Percentiles rank a stretch among this genome's conserved stretches.
Conservation (phyloP, 2,797 vertebrate genomes). For the Ciconia nigra region DNA sequence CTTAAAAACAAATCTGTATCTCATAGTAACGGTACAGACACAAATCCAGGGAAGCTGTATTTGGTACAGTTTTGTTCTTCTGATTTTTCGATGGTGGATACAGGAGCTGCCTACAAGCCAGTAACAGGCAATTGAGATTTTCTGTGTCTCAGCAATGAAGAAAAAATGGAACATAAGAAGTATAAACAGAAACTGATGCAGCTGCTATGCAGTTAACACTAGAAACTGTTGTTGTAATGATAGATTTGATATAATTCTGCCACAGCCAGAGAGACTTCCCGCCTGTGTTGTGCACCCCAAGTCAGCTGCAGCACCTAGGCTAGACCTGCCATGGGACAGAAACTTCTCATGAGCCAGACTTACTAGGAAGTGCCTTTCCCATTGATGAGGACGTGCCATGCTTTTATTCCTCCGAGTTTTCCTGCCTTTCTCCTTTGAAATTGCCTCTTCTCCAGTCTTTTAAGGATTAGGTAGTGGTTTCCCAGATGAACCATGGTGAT, state of each 20-base stretch:
- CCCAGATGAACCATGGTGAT: fast-evolving
- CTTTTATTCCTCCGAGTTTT: neutral
- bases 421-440: neutral
- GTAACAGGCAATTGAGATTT: neutral
- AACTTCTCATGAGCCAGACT: neutral
- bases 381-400: neutral
- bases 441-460: neutral
- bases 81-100: neutral
- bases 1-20: fast-evolving
- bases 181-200: neutral
- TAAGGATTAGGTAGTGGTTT: neutral
- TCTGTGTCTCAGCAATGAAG: neutral
- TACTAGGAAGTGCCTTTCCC: neutral
- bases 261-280: fast-evolving
- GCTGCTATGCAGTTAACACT: neutral
- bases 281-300: neutral
- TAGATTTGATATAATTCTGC: neutral
- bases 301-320: neutral
- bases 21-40: neutral
- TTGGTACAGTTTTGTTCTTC: neutral
- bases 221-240: fast-evolving
- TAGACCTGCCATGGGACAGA: fast-evolving
- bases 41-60: neutral
- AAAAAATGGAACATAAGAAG: neutral
- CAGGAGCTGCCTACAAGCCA: neutral